phyloP scores from a whole-genome alignment of 2,888 invertebrate genomes.

The Tridacna gigas region DNA sequence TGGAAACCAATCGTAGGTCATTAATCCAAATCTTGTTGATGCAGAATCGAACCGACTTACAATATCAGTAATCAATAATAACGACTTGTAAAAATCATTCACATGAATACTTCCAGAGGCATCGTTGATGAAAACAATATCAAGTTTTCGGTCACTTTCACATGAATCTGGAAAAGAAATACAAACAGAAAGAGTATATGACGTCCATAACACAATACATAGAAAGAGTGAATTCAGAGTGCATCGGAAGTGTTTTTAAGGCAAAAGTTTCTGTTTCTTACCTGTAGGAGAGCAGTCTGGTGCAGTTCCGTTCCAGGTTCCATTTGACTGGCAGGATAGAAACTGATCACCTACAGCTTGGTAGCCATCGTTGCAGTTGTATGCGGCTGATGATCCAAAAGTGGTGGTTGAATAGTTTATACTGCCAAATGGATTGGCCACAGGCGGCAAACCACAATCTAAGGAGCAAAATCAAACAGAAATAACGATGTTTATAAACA shows the following conservation, averaged over 20 bases:
- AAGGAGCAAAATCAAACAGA: too few relatives aligned
- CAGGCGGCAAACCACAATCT: background rate
- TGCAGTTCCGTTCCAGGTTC: conserved; percentile 6
- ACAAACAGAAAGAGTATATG: background rate
- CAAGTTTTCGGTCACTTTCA: background rate
- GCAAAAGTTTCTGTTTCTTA: background rate
- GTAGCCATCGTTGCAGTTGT: background rate
- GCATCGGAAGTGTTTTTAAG: too few relatives aligned
- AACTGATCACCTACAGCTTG: background rate
- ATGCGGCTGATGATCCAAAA: background rate
- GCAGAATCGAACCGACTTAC: background rate
- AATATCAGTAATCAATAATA: background rate
- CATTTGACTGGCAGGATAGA: background rate
- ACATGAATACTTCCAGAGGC: background rate
- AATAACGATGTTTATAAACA: too few relatives aligned
- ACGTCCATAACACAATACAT: too few relatives aligned
- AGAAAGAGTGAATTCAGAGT: too few relatives aligned
- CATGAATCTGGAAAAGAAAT: background rate
- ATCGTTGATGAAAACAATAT: conserved; percentile 4
- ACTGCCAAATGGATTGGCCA: background rate
- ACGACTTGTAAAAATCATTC: background rate
- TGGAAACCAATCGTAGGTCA: background rate
- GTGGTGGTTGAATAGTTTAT: background rate
- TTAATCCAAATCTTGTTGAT: conserved; percentile 1
- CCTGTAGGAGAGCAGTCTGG: background rate